These are phyloP conservation scores for Ptilodon capucinus DNA, from an alignment of 2,888 invertebrate species.

Conservation along the genomic window DNA sequence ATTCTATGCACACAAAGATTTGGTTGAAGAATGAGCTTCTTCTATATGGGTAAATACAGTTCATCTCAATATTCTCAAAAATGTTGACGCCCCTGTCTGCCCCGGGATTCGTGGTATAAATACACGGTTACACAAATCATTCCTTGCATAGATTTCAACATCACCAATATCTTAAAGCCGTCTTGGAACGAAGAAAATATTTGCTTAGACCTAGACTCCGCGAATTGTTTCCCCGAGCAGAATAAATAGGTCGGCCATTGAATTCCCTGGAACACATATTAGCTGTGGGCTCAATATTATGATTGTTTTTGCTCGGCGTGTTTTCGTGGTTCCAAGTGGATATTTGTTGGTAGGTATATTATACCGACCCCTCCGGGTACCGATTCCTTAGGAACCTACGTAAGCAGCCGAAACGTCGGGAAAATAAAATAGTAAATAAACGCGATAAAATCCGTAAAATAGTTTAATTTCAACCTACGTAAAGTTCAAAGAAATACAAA, in stretches of 20 bases:
- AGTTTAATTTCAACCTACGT: too few species aligned
- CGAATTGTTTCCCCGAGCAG: constrained; percentile 32
- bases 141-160: neutral
- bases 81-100: too few species aligned
- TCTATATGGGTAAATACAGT: too few species aligned
- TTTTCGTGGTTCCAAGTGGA: constrained; percentile 16
- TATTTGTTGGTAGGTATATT: constrained; percentile 8
- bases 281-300: constrained; percentile 26
- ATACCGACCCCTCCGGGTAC: constrained; percentile 4
- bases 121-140: too few species aligned
- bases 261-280: constrained; percentile 30
- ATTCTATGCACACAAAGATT: too few species aligned
- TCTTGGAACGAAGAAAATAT: constrained; percentile 36
- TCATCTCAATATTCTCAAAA: too few species aligned
- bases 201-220: constrained; percentile 42
- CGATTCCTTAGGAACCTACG: neutral
- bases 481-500: too few species aligned
- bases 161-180: constrained; percentile 9
- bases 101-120: too few species aligned
- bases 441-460: too few species aligned
- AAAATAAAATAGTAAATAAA: too few species aligned
- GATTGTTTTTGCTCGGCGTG: constrained; percentile 28
- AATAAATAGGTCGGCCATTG: constrained; percentile 37
- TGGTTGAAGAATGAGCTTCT: too few species aligned
- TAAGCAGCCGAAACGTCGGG: too few species aligned